Evolutionary conservation across 2,888 invertebrate genomes (phyloP).

Genomic region (Scelioninae gen. 2): DNA sequence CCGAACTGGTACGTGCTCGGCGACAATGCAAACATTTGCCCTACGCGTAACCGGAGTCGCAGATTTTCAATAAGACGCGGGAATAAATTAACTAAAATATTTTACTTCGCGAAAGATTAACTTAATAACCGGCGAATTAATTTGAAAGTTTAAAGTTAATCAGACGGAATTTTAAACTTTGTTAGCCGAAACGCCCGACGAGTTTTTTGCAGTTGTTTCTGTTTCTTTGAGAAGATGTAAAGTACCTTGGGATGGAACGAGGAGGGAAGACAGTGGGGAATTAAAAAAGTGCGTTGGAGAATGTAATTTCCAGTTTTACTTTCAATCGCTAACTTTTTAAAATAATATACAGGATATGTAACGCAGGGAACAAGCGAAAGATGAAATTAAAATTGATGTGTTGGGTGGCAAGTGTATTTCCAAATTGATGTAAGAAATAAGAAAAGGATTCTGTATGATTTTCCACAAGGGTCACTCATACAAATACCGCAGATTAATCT

Average conservation of each 20-base stretch:
- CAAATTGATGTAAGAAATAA: no score
- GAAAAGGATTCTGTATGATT: no score
- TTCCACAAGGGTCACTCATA: no score
- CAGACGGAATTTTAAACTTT: constrained; percentile 43
- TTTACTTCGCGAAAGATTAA: constrained; percentile 35
- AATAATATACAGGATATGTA: no score
- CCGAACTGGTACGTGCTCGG: background rate
- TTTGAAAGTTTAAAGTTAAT: constrained; percentile 44
- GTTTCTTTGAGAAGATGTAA: constrained; percentile 23
- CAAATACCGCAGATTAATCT: no score
- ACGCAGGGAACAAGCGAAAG: no score
- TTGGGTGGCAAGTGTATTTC: no score
- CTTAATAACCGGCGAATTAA: constrained; percentile 42
- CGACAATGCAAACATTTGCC: background rate
- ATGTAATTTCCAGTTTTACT: constrained; percentile 15
- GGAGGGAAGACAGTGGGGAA: background rate
- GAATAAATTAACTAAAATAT: constrained; percentile 36
- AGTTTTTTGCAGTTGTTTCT: constrained; percentile 39
- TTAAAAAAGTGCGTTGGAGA: constrained; percentile 16
- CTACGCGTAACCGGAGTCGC: background rate
- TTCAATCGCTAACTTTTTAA: no score
- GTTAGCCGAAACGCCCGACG: constrained; percentile 21
- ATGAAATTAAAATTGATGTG: no score
- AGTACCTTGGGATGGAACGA: constrained; percentile 16
- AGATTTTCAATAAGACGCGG: constrained; percentile 27